Base-by-base conservation (phyloP, 2,888 invertebrate genomes). In the Synanthedon tipuliformis region DNA sequence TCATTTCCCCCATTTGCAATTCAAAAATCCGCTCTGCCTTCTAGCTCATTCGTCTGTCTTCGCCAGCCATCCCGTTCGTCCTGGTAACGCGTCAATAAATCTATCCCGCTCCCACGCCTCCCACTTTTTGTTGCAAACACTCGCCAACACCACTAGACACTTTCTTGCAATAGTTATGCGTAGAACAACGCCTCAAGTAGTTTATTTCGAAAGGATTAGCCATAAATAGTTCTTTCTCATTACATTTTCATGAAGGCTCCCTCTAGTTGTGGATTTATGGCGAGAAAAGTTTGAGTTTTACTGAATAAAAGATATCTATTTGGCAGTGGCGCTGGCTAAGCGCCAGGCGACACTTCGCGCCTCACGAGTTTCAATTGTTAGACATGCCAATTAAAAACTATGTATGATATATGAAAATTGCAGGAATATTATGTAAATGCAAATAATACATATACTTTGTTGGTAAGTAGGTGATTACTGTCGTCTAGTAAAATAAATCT, bases 231-330 rank as follows among this genome's bases (percentile, higher is more conserved):
- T 81, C 76, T 78, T 69, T 63, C 78, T 81, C 78, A 81, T 85
- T 85, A 85, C 78, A 84, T 77, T 86, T 86, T 86, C 86, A 87
- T 85, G 84, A 83, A 80, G 73, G 75, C 68, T 69, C 74, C 71
- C 68, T 77, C 69, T 73, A 74, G 71, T 78, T 73, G 76, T 74
- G 75, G 81, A 82, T 84, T 86, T 85, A 86, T 85, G 73, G 72
- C 62, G 73, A 68, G 80, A 82, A 84, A 85, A 86, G 78, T 86
- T 86, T 83, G 81, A 82, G 75, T 73, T 76, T 83, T 75, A 74
- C 78, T 83, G 85, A 85, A 86, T 86, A 83, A 86, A 87, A 84
- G 74, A 85, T 81, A 81, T 82, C 73, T 81, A 80, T 82, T 82
- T 81, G 78, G 75, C 72, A 72, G 76, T 79, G 68, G 70, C 66